phyloP scores from a whole-genome alignment of 2,797 vertebrate species.

The Mareca strepera region DNA sequence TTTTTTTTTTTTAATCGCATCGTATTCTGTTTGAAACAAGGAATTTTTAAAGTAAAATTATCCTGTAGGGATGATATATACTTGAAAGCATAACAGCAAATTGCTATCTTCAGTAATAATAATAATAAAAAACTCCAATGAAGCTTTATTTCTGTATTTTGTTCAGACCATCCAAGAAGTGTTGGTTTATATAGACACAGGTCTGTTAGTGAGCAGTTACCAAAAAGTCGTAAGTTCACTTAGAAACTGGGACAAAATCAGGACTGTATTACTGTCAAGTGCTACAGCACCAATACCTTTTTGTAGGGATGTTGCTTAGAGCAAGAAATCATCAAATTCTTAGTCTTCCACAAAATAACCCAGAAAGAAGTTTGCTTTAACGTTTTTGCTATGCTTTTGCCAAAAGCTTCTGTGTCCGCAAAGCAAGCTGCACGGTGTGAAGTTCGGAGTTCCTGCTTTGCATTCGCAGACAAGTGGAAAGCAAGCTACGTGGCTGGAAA shows the following conservation, averaged over 20 bases:
- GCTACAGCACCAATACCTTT: not conserved
- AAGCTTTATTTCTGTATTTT: not conserved
- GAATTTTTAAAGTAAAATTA: not conserved
- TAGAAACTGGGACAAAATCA: not conserved
- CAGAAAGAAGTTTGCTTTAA: not conserved
- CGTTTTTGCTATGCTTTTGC: slow-evolving; percentile 48
- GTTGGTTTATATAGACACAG: not conserved
- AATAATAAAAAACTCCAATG: not conserved
- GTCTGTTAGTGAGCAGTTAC: not conserved
- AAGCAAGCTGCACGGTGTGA: slow-evolving; percentile 72
- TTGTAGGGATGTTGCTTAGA: not conserved
- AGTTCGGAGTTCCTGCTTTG: slow-evolving; percentile 45
- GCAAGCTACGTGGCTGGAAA: slow-evolving; percentile 73
- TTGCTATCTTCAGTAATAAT: not conserved
- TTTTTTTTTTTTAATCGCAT: not conserved
- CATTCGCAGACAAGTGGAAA: slow-evolving; percentile 69
- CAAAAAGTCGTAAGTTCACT: not conserved
- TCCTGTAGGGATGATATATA: not conserved
- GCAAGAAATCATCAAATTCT: slow-evolving; percentile 8
- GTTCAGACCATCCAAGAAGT: not conserved
- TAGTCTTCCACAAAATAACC: not conserved
- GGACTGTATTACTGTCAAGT: not conserved
- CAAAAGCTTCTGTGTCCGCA: slow-evolving; percentile 71
- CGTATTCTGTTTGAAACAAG: not conserved
- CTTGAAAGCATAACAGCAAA: not conserved